Conservation (phyloP, 2,113 vertebrate species). For the Lophochroa leadbeateri region DNA sequence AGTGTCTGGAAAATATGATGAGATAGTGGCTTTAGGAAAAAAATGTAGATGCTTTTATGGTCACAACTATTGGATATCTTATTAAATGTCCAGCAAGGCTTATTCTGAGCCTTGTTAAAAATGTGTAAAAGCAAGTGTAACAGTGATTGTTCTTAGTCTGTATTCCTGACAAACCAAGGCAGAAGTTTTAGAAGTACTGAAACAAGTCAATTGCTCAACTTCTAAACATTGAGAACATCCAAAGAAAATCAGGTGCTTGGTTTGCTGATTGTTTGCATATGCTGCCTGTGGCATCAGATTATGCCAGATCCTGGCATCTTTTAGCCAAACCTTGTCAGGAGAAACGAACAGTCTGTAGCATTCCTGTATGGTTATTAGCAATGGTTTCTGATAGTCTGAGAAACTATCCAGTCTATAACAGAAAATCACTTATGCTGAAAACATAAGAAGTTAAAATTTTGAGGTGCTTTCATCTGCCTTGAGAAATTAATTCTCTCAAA, state of each 20-base stretch:
- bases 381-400: neutral
- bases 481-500: neutral
- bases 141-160: neutral
- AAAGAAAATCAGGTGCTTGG: neutral
- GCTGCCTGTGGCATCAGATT: neutral
- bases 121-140: neutral
- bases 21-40: neutral
- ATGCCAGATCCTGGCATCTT: accelerated
- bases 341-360: neutral
- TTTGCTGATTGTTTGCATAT: neutral
- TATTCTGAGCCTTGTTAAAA: neutral
- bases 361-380: neutral
- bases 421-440: neutral
- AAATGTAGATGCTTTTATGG: neutral
- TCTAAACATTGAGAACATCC: neutral
- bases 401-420: neutral
- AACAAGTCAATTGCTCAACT: neutral
- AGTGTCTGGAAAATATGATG: neutral
- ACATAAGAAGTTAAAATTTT: neutral
- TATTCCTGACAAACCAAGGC: neutral
- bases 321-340: neutral
- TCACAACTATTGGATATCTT: neutral
- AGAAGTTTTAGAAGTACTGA: neutral
- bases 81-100: neutral
- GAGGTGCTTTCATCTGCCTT: neutral